Base-by-base conservation (phyloP, 1,140 invertebrate species). In the Scaptomyza pallida region DNA sequence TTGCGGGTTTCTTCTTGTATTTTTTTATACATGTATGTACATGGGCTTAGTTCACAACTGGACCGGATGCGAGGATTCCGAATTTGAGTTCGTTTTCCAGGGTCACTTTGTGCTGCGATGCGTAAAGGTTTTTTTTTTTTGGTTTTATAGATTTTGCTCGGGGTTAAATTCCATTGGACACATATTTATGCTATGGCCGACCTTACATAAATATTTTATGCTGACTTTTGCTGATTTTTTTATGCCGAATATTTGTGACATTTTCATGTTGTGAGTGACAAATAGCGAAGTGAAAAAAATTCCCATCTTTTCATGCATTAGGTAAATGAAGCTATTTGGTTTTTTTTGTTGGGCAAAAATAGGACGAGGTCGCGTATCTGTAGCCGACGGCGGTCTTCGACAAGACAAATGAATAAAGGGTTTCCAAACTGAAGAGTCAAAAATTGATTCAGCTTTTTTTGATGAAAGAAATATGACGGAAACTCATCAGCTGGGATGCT, bases 51-150 rank as follows among this genome's bases (percentile, higher is more conserved):
- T 37, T 37, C 33, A 30, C 6, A 37, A 37, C 33, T 37, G 33
- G 33, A 37, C 33, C 33, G 33, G 33, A 37, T 37, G n/a, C 33
- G 33, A 37, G 33, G 4, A 37, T 37, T 37, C 33, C 12, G 33
- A 37, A 37, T 37, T 37, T 3, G n/a, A 37, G 33, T 30, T 30
- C 26, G 26, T 8, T 23, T 47, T 9, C 33, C 44, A 44, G 16
- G 71, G 79, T 83, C 72, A 78, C 75, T 83, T 83, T 83, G 80
- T 75, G 79, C 72, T 72, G 30, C 63, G 75, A 78, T 78, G 79
- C 67, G 75, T 83, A 78, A 83, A 83, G 78, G 75, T 78, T 83
- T 78, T 30, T 47, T 43, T 65, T 30, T 30, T 30, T 30, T 30
- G 33, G 63, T 68, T 67, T 52, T 70, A 65, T 64, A 69, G 73